Evolutionary conservation across 2,113 vertebrate genomes (phyloP), one percentile per base, ranked within the genome.

Genomic region (Oryzias melastigma): DNA sequence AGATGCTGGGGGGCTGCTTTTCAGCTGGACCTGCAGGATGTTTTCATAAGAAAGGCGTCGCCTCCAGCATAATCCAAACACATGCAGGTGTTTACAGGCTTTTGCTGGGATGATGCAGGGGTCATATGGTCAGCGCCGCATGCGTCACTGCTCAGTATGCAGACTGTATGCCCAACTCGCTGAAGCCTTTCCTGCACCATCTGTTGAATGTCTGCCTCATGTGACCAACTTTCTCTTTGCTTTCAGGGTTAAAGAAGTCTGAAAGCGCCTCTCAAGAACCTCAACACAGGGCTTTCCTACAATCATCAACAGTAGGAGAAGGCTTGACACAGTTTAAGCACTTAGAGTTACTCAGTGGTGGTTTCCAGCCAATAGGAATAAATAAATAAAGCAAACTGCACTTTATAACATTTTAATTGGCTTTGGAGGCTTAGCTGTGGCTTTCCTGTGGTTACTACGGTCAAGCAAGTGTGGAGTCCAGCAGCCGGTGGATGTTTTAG

Each of bases 401-500:
- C 81, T 90, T 88, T 66, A 67, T 83, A 89, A 77, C 52, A 75
- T 77, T 93, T 92, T 91, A 90, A 90, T 87, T 78, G 82, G 73
- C 75, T 76, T 86, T 72, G 75, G 84, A 85, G 82, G 55, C 86
- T 87, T 85, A 87, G 49, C 85, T 85, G 78, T 85, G 85, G 89
- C 70, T 85, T 65, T 80, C 80, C 83, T 88, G 86, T 82, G 88
- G 88, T 90, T 84, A 80, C 55, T 50, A 84, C 58, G 86, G 86
- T 87, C 75, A 80, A 80, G 73, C 68, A 70, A 88, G 61, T 77
- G 78, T 71, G 81, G 81, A 80, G 73, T 13, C 5, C 74, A 76
- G 80, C 76, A 84, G 81, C 78, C 72, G 82, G 79, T 78, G 77
- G 50, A 85, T 61, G 51, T 87, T 87, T 90, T 59, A 87, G 72